These are phyloP conservation scores for Atlantisia rogersi DNA, from an alignment of 2,113 vertebrate species.

Conservation along the genomic window DNA sequence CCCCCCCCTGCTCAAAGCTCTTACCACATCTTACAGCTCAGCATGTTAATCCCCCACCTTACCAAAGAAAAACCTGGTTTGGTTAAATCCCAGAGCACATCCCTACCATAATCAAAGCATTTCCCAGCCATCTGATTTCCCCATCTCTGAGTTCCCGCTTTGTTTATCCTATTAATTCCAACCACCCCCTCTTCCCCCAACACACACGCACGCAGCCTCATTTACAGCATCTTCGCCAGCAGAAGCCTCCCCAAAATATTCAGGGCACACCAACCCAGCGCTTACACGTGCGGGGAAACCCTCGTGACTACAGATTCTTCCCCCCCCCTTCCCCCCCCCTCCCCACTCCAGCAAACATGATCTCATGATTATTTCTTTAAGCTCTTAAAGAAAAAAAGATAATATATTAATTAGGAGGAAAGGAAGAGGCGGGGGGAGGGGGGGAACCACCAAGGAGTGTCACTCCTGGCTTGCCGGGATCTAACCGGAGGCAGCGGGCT, in stretches of 20 bases:
- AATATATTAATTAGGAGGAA: no score
- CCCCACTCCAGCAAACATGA: neutral
- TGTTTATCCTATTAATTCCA: conserved; percentile 75
- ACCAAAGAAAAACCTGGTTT: conserved; percentile 10
- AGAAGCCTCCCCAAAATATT: conserved; percentile 65
- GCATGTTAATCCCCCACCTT: neutral
- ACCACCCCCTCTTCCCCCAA: conserved; percentile 71
- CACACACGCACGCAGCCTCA: conserved; percentile 69
- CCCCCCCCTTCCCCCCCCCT: neutral
- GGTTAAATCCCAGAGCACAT: conserved; percentile 56
- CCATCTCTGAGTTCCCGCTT: conserved; percentile 67
- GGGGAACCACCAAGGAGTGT: neutral
- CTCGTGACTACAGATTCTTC: conserved; percentile 27
- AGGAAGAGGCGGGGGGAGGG: no score
- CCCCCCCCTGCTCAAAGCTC: neutral
- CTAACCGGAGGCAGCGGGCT: neutral
- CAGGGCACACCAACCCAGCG: conserved; percentile 39
- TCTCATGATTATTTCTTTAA: conserved; percentile 5
- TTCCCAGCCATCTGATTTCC: conserved; percentile 74
- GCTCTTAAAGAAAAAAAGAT: neutral
- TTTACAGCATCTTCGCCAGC: conserved; percentile 30
- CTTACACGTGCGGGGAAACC: conserved; percentile 54
- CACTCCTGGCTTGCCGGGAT: neutral
- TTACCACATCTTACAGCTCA: neutral
- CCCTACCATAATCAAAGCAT: conserved; percentile 61